These are phyloP conservation scores for Anoplius nigerrimus DNA, from an alignment of 2,888 invertebrate species.

Conservation along the genomic window DNA sequence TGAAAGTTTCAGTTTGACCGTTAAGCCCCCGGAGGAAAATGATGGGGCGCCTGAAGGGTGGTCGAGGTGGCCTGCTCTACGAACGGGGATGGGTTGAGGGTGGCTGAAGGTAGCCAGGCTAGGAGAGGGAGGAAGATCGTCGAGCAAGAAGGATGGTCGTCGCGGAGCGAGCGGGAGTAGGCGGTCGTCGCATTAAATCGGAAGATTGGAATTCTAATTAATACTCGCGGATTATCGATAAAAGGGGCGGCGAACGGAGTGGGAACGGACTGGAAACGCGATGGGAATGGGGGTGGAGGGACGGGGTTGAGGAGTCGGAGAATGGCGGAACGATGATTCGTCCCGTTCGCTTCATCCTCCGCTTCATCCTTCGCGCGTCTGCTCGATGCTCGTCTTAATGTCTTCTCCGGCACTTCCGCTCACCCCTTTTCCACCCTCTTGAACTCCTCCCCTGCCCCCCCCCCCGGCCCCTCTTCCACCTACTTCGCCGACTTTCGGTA, in stretches of 20 bases:
- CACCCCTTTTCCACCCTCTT: no score
- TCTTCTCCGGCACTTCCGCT: slow-evolving; percentile 2
- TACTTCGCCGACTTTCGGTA: no score
- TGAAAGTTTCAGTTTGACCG: slow-evolving; percentile 57
- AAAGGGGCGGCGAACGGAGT: slow-evolving; percentile 23
- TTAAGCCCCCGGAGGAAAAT: slow-evolving; percentile 42
- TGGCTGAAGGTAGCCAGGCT: slow-evolving; percentile 1
- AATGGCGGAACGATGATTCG: slow-evolving; percentile 38
- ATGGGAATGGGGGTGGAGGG: slow-evolving; percentile 24
- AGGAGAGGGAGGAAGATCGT: slow-evolving; percentile 10
- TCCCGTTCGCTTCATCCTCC: slow-evolving; percentile 42
- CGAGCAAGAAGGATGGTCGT: slow-evolving; percentile 22
- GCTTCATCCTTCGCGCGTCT: slow-evolving; percentile 37
- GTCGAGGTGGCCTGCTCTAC: slow-evolving; percentile 6
- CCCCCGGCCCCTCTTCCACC: background rate
- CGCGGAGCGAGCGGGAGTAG: slow-evolving; percentile 2
- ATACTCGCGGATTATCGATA: slow-evolving; percentile 62
- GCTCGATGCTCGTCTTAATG: slow-evolving; percentile 29
- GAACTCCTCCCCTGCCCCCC: background rate
- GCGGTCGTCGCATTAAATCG: slow-evolving; percentile 53
- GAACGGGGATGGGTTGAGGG: slow-evolving; percentile 10
- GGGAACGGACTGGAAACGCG: slow-evolving; percentile 2
- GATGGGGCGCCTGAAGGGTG: slow-evolving; percentile 14
- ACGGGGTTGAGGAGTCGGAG: slow-evolving; percentile 9
- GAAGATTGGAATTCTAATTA: slow-evolving; percentile 69